Conservation (phyloP, 2,797 vertebrate species). For the Chanos chanos region DNA sequence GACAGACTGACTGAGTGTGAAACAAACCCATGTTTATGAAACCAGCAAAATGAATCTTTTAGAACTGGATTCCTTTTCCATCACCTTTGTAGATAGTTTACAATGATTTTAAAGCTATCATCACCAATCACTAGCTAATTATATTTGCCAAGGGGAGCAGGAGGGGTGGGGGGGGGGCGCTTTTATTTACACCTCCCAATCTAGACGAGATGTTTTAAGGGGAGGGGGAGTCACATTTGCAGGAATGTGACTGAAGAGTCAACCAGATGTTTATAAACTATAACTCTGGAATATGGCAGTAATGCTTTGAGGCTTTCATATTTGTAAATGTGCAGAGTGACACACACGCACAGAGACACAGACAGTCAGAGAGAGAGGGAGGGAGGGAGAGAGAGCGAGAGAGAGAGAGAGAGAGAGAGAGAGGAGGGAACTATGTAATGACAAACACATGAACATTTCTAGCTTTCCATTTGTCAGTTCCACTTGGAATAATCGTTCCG, state of each 20-base stretch:
- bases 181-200: conserved; percentile 21
- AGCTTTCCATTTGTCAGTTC: conserved; percentile 55
- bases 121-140: too few relatives aligned
- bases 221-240: conserved; percentile 27
- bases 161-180: conserved; percentile 2
- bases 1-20: neutral
- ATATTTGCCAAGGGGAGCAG: neutral
- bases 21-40: too few relatives aligned
- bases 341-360: neutral
- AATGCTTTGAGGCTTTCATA: conserved; percentile 47
- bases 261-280: conserved; percentile 53
- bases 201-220: conserved; percentile 22
- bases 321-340: conserved; percentile 59
- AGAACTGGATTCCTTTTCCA: neutral
- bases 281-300: conserved; percentile 46
- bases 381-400: conserved; percentile 53
- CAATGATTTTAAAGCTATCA: neutral
- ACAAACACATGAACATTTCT: conserved; percentile 88
- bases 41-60: neutral
- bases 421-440: conserved; percentile 83
- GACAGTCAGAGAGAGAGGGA: neutral
- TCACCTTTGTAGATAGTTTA: neutral
- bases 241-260: conserved; percentile 39
- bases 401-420: conserved; percentile 56
- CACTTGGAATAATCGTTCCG: conserved; percentile 84